These are phyloP conservation scores for Heterodera filipjevi DNA, from an alignment of 2,888 invertebrate species.

Conservation along the genomic window DNA sequence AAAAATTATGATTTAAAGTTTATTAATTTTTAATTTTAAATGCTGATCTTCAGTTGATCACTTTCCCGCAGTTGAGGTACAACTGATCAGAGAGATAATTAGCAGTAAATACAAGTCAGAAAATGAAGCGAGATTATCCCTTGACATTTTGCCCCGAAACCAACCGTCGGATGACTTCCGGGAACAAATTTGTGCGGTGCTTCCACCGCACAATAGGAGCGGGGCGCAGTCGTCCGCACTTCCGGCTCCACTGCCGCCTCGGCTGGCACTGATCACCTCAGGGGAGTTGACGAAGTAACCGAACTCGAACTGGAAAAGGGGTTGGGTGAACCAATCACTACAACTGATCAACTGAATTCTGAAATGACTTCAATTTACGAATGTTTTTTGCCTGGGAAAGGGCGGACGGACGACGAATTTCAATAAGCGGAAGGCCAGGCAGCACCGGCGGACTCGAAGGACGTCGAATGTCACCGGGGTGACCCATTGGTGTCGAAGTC, in stretches of 20 bases:
- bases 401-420: slow-evolving; percentile 62
- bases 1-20: too few species aligned
- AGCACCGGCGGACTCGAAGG: slow-evolving; percentile 60
- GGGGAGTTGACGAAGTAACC: slow-evolving; percentile 65
- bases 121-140: too few species aligned
- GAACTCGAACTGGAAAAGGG: slow-evolving; percentile 53
- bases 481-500: slow-evolving; percentile 25
- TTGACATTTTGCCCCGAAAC: too few species aligned
- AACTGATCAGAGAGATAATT: too few species aligned
- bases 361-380: neutral
- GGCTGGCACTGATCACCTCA: slow-evolving; percentile 42
- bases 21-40: too few species aligned
- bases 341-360: neutral
- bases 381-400: slow-evolving; percentile 49
- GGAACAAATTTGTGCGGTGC: slow-evolving; percentile 45
- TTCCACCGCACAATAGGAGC: slow-evolving; percentile 50
- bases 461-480: slow-evolving; percentile 47
- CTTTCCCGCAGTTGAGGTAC: too few species aligned
- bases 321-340: neutral
- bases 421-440: slow-evolving; percentile 63
- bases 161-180: slow-evolving; percentile 49
- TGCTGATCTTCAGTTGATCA: too few species aligned
- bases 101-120: too few species aligned
- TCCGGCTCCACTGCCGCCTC: slow-evolving; percentile 37
- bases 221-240: slow-evolving; percentile 60